Evolutionary conservation across 2,888 invertebrate genomes (phyloP).

Genomic region (Drosophila niveifrons): DNA sequence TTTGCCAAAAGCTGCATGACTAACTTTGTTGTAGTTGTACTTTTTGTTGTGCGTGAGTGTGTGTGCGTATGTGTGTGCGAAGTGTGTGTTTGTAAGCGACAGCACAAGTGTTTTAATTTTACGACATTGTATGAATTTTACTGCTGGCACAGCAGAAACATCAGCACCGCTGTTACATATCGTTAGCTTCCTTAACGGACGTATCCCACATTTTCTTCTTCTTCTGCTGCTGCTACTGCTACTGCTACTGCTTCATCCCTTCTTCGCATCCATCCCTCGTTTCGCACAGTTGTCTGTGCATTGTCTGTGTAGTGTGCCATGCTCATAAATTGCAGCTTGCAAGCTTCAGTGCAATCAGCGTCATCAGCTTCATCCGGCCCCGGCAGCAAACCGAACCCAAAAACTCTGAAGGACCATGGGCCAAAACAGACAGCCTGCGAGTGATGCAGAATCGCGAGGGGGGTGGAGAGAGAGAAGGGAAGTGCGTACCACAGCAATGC

Average conservation of each 20-base stretch:
- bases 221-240: slow-evolving; percentile 23
- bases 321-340: slow-evolving; percentile 80
- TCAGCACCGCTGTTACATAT: slow-evolving; percentile 76
- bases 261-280: neutral
- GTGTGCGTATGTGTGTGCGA: slow-evolving; percentile 14
- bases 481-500: slow-evolving; percentile 29
- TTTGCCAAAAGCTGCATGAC: slow-evolving; percentile 80
- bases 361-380: slow-evolving; percentile 79
- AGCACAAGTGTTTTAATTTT: slow-evolving; percentile 83
- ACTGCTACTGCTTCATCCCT: slow-evolving; percentile 10
- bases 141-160: slow-evolving; percentile 81
- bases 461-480: neutral
- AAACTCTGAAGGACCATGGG: slow-evolving; percentile 18
- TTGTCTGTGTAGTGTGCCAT: slow-evolving; percentile 63
- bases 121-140: slow-evolving; percentile 84
- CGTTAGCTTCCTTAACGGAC: slow-evolving; percentile 80
- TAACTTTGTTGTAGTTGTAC: slow-evolving; percentile 65
- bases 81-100: slow-evolving; percentile 49
- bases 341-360: slow-evolving; percentile 79
- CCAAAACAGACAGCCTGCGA: slow-evolving; percentile 6
- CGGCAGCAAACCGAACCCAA: slow-evolving; percentile 50
- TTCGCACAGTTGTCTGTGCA: slow-evolving; percentile 6
- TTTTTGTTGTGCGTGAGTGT: slow-evolving; percentile 17
- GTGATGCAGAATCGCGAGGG: neutral
- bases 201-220: slow-evolving; percentile 72